Evolutionary conservation across 2,113 vertebrate genomes (phyloP), one percentile per base, ranked within the genome.

Genomic region (Gymnarchus niloticus): DNA sequence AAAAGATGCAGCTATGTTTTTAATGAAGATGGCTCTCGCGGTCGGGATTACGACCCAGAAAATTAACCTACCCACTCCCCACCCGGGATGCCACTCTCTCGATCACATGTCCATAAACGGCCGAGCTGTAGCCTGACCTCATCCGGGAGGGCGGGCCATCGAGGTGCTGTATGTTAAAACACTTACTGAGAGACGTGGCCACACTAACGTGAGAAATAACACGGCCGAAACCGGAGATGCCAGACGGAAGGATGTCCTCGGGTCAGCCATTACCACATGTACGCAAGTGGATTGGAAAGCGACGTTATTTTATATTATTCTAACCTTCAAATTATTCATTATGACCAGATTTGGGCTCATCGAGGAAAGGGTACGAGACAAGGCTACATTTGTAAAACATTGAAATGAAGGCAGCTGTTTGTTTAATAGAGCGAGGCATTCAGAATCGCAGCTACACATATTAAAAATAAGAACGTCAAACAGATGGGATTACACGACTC

Each of bases 1-100:
- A 56, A 44, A 78, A n/a, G 46, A 33, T 23, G 56, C 44, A 23
- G 48, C 33, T 86, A 86, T n/a, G 25, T 25, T 81, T 81, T 86
- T 82, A 82, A 86, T 81, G 41, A 51, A 82, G 41, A 86, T 65
- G 77, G 17, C 77, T 80, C 54, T 57, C 54, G 14, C 23, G 12
- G 41, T 33, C 48, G 41, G 46, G 33, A 85, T 56, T 81, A 25
- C 56, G 37, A 56, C 44, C 41, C 56, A 14, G 41, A 25, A 56
- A 81, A 81, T 61, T 81, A 80, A 37, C 23, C 17, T 19, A 4
- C 48, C 12, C 33, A 28, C 59, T 51, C n/a, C n/a, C n/a, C n/a
- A n/a, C n/a, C n/a, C n/a, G 49, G 10, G 48, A 65, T 46, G 8
- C 61, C 3, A 7, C 17, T 6, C 3, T 84, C n/a, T 76, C 84